Conservation (phyloP, 2,888 invertebrate species). For the Tiliacea aurago region DNA sequence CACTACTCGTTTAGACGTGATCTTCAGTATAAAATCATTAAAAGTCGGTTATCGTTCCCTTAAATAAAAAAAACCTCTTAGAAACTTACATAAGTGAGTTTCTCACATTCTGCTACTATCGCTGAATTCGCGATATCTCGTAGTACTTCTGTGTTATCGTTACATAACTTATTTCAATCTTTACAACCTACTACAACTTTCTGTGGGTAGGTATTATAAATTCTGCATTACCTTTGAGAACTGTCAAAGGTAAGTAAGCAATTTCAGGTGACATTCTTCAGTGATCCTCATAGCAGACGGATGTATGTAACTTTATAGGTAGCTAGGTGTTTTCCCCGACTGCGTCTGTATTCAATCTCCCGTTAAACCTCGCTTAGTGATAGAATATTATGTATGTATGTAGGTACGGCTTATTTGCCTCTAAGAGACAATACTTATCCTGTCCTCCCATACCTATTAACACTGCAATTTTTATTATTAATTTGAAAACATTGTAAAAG, state of each 20-base stretch:
- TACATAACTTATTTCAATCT: constrained; percentile 9
- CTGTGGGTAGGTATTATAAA: constrained; percentile 35
- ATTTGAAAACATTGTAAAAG: no score
- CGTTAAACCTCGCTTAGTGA: not conserved
- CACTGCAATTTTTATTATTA: no score
- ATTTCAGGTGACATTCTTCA: constrained; percentile 16
- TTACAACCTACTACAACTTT: constrained; percentile 25
- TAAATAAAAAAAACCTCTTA: not conserved
- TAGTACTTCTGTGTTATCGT: constrained; percentile 1
- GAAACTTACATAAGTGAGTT: not conserved
- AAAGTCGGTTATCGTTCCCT: no score
- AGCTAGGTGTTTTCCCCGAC: no score
- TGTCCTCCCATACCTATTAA: no score
- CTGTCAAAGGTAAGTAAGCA: constrained; percentile 12
- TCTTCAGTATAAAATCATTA: no score
- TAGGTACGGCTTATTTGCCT: not conserved
- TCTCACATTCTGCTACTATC: constrained; percentile 2
- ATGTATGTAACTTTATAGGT: constrained; percentile 5
- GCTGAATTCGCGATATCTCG: constrained; percentile 8
- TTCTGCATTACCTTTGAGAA: constrained; percentile 14
- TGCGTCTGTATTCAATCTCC: not conserved
- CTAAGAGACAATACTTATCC: not conserved
- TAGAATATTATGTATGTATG: not conserved
- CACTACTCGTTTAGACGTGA: no score
- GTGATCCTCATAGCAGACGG: not conserved